Base-by-base conservation (phyloP, 2,888 invertebrate genomes). In the Andrena hattorfiana region DNA sequence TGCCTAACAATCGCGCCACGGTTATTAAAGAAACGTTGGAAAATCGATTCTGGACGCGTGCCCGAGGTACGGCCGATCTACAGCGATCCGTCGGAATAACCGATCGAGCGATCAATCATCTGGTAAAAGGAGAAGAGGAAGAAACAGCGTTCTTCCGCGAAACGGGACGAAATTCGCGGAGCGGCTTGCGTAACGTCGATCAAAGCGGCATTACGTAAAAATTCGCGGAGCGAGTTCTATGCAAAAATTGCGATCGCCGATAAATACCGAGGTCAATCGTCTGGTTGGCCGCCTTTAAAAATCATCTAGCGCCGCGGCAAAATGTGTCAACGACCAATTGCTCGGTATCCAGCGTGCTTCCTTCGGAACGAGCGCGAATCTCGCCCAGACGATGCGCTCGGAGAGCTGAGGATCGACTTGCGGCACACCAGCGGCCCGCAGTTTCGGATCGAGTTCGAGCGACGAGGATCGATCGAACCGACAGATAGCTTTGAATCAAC, bases 291-390 rank as follows among this genome's bases (percentile, higher is more conserved):
- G 79, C 60, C 60, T 79, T 81, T 78, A 72, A 79, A 81, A 81
- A 79, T 81, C 30, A 81, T 81, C 81, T 35, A 71, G 35, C 68
- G 72, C 23, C 51, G 48, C n/a, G 35, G 30, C 51, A 51, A 75
- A 68, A 75, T 82, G 71, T 76, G 81, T 76, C 81, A 75, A 82
- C 70, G 71, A 82, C 70, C 81, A 82, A 82, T 82, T 82, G 75
- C 67, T 67, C 76, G 77, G 75, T 67, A 75, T 81, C 68, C 75
- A 51, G 20, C 30, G 70, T 51, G 56, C 63, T 81, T 76, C 66
- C 59, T 81, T 81, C 56, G 70, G 35, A 74, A 80, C 70, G 66
- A 70, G 35, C 48, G 51, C 60, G 32, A 56, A 67, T 49, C 67
- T 62, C 56, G 71, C 42, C 42, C 23, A 26, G 30, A 54, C 30